These are phyloP conservation scores for Damaliscus lunatus DNA, from an alignment of 2,113 vertebrate genomes.

Conservation along the genomic window DNA sequence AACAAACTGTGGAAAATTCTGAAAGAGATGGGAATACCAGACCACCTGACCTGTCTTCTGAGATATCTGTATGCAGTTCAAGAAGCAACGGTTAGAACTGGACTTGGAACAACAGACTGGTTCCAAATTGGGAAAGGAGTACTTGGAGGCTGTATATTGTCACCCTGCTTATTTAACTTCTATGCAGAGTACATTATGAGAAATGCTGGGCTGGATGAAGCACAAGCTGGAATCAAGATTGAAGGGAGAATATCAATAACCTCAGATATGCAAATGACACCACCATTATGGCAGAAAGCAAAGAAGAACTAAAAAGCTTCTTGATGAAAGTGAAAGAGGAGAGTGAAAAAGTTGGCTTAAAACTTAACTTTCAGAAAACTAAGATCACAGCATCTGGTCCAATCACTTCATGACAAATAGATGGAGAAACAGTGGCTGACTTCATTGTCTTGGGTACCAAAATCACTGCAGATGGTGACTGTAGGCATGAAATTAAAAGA, in stretches of 20 bases:
- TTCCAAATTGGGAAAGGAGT: background rate
- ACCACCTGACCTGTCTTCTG: background rate
- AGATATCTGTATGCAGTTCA: background rate
- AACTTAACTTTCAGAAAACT: background rate
- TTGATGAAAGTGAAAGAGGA: background rate
- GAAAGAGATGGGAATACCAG: background rate
- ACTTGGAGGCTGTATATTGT: rapidly evolving
- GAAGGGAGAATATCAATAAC: background rate
- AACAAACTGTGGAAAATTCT: background rate
- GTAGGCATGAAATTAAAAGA: background rate
- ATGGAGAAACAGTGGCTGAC: background rate
- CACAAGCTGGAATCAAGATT: background rate
- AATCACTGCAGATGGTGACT: background rate
- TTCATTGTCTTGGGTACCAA: background rate
- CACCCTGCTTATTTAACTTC: background rate
- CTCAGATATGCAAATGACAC: background rate
- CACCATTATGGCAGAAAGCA: background rate
- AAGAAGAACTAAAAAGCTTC: background rate
- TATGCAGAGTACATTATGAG: background rate
- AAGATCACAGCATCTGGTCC: background rate
- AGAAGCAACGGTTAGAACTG: background rate
- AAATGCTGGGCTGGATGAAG: background rate
- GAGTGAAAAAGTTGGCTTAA: background rate
- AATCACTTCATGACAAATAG: background rate
- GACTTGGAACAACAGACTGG: background rate